These are phyloP conservation scores for Chionomys nivalis DNA, from an alignment of 2,113 vertebrate genomes.

Conservation along the genomic window DNA sequence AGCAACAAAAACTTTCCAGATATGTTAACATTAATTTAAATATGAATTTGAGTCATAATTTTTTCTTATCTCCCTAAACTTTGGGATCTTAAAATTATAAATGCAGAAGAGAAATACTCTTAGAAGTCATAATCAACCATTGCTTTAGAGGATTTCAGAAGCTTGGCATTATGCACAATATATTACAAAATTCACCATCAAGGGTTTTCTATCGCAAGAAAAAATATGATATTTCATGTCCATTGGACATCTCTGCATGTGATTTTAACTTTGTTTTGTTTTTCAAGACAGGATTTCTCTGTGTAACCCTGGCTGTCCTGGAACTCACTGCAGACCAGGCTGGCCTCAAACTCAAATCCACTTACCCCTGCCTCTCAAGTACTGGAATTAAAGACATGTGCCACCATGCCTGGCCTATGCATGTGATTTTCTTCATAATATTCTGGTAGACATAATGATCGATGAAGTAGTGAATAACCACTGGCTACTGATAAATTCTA, in stretches of 20 bases:
- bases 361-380: background rate
- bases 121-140: background rate
- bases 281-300: background rate
- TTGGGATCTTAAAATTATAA: background rate
- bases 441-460: background rate
- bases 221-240: background rate
- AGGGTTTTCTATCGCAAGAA: background rate
- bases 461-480: background rate
- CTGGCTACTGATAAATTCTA: background rate
- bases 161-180: background rate
- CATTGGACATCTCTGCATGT: background rate
- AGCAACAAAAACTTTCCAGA: background rate
- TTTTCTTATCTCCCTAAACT: background rate
- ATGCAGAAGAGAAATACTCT: conserved; percentile 25
- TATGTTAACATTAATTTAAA: conserved; percentile 38
- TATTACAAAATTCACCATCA: background rate
- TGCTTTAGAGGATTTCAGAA: background rate
- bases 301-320: background rate
- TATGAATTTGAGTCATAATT: background rate
- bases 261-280: background rate
- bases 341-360: background rate
- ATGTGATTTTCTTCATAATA: background rate
- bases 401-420: background rate
- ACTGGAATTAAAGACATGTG: background rate
- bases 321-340: background rate